Percentiles rank a stretch among this genome's conserved stretches.
phyloP scores from a whole-genome alignment of 2,888 invertebrate species.

The Drosophila picticornis region DNA sequence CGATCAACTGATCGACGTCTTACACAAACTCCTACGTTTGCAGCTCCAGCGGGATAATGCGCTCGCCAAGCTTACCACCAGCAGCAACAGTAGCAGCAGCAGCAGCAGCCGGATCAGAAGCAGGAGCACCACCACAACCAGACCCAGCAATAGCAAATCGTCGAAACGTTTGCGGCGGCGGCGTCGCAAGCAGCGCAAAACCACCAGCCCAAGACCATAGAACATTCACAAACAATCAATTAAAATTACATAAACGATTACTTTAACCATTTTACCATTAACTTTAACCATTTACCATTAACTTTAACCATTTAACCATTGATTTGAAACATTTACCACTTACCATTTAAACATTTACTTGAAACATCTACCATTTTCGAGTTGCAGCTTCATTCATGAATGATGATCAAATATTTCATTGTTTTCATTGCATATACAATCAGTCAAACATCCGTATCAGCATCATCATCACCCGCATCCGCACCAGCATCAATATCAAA shows the following conservation, averaged over 20 bases:
- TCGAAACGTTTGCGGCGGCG: conserved; percentile 42
- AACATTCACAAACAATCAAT: conserved; percentile 1
- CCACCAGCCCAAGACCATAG: not conserved
- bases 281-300: not conserved
- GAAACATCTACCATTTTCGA: conserved; percentile 2
- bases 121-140: not conserved
- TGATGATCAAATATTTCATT: conserved; percentile 35
- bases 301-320: conserved; percentile 1
- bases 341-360: conserved; percentile 2
- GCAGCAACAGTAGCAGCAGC: not conserved
- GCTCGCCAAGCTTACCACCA: not conserved
- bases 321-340: not conserved
- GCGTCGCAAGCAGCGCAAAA: conserved; percentile 40
- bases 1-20: conserved; percentile 74
- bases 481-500: conserved; percentile 8
- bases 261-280: conserved; percentile 4
- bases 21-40: conserved; percentile 70
- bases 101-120: not conserved
- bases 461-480: conserved; percentile 28
- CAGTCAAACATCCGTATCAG: conserved; percentile 60
- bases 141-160: conserved; percentile 19
- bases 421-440: conserved; percentile 59
- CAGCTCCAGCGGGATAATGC: conserved; percentile 51
- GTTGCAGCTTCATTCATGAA: conserved; percentile 17
- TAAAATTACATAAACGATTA: not conserved